Evolutionary conservation across 64 coral and sea anemone species (phyloP), one percentile per base, ranked within the genome.

Genomic region (Montipora capricornis): DNA sequence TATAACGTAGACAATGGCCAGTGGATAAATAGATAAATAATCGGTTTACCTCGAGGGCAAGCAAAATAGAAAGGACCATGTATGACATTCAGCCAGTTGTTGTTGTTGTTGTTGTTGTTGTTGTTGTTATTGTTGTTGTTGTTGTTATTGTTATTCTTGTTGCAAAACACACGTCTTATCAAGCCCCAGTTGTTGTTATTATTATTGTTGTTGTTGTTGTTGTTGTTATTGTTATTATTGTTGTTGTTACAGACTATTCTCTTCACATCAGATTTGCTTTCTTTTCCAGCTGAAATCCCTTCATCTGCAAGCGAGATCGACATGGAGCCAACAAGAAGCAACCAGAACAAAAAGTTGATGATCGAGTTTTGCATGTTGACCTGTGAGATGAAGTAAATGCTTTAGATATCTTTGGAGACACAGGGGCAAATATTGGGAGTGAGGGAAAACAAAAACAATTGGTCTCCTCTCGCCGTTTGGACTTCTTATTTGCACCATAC

Each of bases 121-220:
- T 81, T 81, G 4, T 81, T 81, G 12, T 81, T 81, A 0, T 81
- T 81, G 1, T 81, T 81, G 10, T 81, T 81, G 20, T 81, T 81
- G 20, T 81, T 81, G 20, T 81, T 81, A 10, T 81, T 81, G 20
- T 81, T 81, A 10, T 60, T 60, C 11, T 29, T 60, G 47, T 79
- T 79, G 6, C 76, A 79, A 79, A 79, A 48, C 47, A 79, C 76
- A 3, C 76, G 76, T 49, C 50, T 79, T 5, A 79, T 47, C 45
- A 79, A 50, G 17, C 76, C 48, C 76, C 76, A 79, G 3, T 81
- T 81, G 20, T 61, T 81, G 52, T 59, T 80, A 5, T 80, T 26
- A 7, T 80, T 80, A 5, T 80, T 58, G 6, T 80, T 58, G 52
- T 78, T 58, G 52, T 78, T 49, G 47, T 49, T 78, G 16, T 51